These are phyloP conservation scores for Smutsia gigantea DNA, from an alignment of 2,797 vertebrate species.

Conservation along the genomic window DNA sequence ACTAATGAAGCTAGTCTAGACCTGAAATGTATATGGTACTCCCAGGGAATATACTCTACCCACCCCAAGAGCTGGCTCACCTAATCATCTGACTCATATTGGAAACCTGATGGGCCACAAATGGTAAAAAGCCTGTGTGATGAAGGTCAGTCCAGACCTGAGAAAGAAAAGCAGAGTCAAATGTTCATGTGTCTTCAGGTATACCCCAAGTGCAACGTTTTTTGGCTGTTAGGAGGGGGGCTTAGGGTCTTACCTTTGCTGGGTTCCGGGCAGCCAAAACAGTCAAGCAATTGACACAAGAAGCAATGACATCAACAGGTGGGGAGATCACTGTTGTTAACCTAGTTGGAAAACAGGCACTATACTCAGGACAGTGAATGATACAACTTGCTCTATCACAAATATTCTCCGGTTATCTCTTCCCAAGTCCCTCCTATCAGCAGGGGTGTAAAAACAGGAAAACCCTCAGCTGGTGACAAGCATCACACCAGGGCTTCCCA, in stretches of 20 bases:
- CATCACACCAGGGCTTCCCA: background rate
- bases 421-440: background rate
- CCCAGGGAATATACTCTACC: background rate
- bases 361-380: background rate
- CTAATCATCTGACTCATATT: conserved; percentile 94
- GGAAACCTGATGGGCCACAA: conserved; percentile 93
- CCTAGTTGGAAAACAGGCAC: conserved; percentile 83
- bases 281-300: conserved; percentile 96
- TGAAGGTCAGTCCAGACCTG: conserved; percentile 98
- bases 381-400: background rate
- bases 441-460: background rate
- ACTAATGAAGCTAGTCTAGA: background rate
- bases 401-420: background rate
- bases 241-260: conserved; percentile 90
- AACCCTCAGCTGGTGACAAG: background rate
- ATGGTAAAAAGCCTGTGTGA: conserved; percentile 97
- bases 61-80: conserved; percentile 82
- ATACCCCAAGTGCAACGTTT: background rate
- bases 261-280: conserved; percentile 96
- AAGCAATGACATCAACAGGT: conserved; percentile 96
- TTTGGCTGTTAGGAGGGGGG: background rate
- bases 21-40: background rate
- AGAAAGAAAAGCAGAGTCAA: conserved; percentile 32
- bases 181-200: background rate
- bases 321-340: conserved; percentile 96